Base-by-base conservation (phyloP, 2,797 vertebrate genomes). In the Hydrolagus colliei region DNA sequence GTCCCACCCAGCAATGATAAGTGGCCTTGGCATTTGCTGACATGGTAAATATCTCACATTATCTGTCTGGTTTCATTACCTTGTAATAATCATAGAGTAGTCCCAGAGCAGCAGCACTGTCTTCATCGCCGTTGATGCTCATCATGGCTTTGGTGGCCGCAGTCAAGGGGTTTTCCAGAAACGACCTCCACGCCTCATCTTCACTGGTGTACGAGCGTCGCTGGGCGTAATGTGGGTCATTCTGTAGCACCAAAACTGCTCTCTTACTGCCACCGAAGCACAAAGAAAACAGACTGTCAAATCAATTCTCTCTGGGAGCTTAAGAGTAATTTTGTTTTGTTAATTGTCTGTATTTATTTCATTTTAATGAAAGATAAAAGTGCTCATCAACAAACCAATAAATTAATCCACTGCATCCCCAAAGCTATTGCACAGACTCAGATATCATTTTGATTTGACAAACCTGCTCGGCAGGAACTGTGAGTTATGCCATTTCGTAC, bases 71-170 rank as follows among this genome's bases (percentile, higher is more conserved):
- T 59, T 62, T 2, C 3, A n/a, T 35, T 89, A 96, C 96, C 95
- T 97, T 97, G 87, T 97, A 97, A 90, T 99, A 99, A 92, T 99
- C 98, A 0, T 98, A 99, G 13, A 99, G 96, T 87, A 99, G 91
- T 59, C 98, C 96, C 0, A 99, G 93, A 0, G 98, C 98, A 0
- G 97, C 97, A 0, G 97, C 98, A 0, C 98, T 99, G 93, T 99
- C 98, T 86, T 99, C 98, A 7, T 99, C 98, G 0, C 98, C 98
- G 0, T 99, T 99, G 89, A 99, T 98, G 93, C 98, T 99, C 98
- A 99, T 99, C 98, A 99, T 99, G 78, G 98, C 98, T 90, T 99
- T 99, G 90, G 98, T 99, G 86, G 98, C 98, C 0, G 97, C 98
- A 0, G 98, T 99, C 89, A 99, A 95, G 0, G 98, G 98, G 90